Evolutionary conservation across 2,888 invertebrate species (phyloP), one percentile per base, ranked within the genome.

Genomic region (Dexiosoma caninum): DNA sequence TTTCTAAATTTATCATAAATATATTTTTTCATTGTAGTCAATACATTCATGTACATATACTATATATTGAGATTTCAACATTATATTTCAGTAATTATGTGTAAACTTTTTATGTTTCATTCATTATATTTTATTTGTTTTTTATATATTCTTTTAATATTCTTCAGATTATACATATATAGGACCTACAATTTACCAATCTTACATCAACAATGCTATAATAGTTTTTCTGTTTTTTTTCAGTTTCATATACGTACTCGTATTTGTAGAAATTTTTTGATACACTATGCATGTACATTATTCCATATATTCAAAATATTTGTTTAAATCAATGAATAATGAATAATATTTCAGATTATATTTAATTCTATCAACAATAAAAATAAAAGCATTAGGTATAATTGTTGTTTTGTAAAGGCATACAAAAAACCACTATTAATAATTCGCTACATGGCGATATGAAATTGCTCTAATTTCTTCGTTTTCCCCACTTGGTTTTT

Each of bases 41-140:
- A 74, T 66, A 79, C 62, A 74, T 71, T 69, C 75, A 53, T 72
- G 32, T 74, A 49, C 64, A 49, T 78, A 51, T 79, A 66, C 49
- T 62, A 40, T 74, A 70, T 59, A 78, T 32, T 66, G 51, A 66
- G 71, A 46, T 80, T 62, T 81, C 49, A 81, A 81, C 81, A 72
- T 72, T 81, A 62, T 70, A 8, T 53, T 70, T 51, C 14, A 59
- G 37, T 75, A 37, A 55, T 82, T 71, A 51, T 30, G 37, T 59
- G 78, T 70, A 81, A 35, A 76, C n/a, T 49, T 49, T 59, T 77
- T 60, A 62, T 60, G 55, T 49, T 32, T 69, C 27, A 27, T 53
- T 62, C 16, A 49, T 21, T 55, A 57, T 66, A 42, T 23, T 21
- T 46, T 14, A 16, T 0, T 60, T 40, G 19, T 75, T 12, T 75